Base-by-base conservation (phyloP, 1,140 invertebrate genomes). In the Trypoxylus dichotomus region DNA sequence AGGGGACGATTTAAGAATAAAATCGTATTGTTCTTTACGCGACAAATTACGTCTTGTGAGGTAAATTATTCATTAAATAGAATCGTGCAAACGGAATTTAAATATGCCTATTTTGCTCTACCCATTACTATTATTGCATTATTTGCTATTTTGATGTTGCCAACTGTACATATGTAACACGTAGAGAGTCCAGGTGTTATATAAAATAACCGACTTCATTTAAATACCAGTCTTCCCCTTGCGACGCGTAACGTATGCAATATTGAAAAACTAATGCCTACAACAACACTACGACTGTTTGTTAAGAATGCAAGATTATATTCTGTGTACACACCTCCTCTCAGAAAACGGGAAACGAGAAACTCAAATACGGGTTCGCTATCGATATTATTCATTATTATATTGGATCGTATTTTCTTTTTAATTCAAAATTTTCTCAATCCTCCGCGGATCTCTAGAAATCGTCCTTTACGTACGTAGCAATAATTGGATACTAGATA, bases 181-280 rank as follows among this genome's bases (percentile, higher is more conserved):
- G 15, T 13, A 47, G 32, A 63, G 25, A 24, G 60, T 63, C 60
- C 60, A 63, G 60, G 60, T 63, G 60, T 63, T 63, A 63, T 63
- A 63, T 63, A 63, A 63, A 63, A 63, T 63, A 63, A 63, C 60
- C 60, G 60, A 25, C 60, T 63, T 24, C 60, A 63, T 63, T 63
- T 63, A 21, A 63, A 63, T 63, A 63, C 60, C 25, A 63, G 21
- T 63, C 60, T 63, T 24, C 21, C 21, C 60, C 60, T 24, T 19
- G 8, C n/a, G 11, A 19, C n/a, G 15, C 1, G 13, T 47, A 47
- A 47, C 15, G n/a, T 25, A 63, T 63, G 60, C 60, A 63, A 63
- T 63, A 24, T 63, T 63, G 60, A 63, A 63, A 63, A 63, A 63
- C 19, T 25, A 63, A 63, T 25, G 60, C 25, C 21, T 63, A 47